phyloP scores from a whole-genome alignment of 1,140 invertebrate species.

The Neocloeon triangulifer region DNA sequence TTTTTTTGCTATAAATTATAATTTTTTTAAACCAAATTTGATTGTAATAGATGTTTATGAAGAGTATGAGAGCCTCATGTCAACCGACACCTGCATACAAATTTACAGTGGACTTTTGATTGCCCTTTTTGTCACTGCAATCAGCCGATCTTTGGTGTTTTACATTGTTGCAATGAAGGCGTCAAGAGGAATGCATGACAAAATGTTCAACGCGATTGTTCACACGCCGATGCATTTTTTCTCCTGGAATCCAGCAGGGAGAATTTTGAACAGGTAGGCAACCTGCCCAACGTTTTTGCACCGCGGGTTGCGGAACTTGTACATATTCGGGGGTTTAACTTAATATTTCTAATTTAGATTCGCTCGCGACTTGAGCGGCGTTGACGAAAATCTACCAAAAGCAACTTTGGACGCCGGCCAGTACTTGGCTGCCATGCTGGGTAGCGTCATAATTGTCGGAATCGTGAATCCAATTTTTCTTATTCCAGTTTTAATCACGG shows the following conservation, averaged over 20 bases:
- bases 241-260: conserved; percentile 44
- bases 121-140: conserved; percentile 20
- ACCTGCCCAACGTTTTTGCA: too few species aligned
- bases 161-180: conserved; percentile 37
- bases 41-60: too few species aligned
- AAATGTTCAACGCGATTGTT: conserved; percentile 35
- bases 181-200: conserved; percentile 40
- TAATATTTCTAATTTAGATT: too few species aligned
- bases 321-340: too few species aligned
- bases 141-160: conserved; percentile 27
- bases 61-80: not conserved
- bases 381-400: conserved; percentile 69
- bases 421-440: conserved; percentile 17
- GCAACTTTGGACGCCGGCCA: conserved; percentile 50
- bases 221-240: conserved; percentile 52
- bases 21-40: conserved; percentile 4
- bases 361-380: conserved; percentile 52
- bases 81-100: not conserved
- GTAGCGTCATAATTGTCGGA: conserved; percentile 37
- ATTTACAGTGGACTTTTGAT: conserved; percentile 23
- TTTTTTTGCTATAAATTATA: not conserved
- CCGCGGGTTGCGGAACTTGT: too few species aligned
- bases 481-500: conserved; percentile 39
- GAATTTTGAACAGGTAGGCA: too few species aligned
- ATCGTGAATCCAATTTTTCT: conserved; percentile 50